phyloP scores from a whole-genome alignment of 2,113 vertebrate species.

The Galeopterus variegatus region DNA sequence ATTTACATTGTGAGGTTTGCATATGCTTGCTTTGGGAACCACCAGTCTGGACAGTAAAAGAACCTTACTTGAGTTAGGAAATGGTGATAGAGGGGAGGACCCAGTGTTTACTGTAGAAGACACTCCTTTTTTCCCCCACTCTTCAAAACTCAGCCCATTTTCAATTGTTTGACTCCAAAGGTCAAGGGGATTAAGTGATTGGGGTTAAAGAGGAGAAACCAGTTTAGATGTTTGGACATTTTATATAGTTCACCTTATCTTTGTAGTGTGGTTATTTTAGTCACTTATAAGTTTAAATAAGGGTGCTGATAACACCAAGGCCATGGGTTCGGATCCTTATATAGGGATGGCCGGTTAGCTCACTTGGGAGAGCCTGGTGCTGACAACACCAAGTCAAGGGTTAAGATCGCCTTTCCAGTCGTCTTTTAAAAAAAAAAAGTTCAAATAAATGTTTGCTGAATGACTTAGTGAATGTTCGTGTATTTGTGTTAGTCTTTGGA shows the following conservation, averaged over 20 bases:
- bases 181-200: neutral
- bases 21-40: neutral
- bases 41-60: neutral
- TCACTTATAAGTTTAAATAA: neutral
- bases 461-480: conserved; percentile 16
- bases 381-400: too few relatives aligned
- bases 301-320: too few relatives aligned
- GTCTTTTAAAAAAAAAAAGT: neutral
- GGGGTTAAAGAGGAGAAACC: neutral
- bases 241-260: neutral
- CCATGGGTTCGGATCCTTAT: too few relatives aligned
- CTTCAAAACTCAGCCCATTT: neutral
- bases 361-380: too few relatives aligned
- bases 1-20: neutral
- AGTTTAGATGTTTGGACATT: conserved; percentile 7
- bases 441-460: conserved; percentile 4
- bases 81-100: neutral
- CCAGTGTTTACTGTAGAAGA: neutral
- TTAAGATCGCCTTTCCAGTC: too few relatives aligned
- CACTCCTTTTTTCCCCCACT: neutral
- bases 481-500: neutral
- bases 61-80: neutral
- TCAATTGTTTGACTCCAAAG: neutral
- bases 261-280: neutral
- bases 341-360: too few relatives aligned